A percentile compares a stretch with the other conserved stretches of the same genome.
Evolutionary conservation across 2,113 vertebrate species (phyloP).

Genomic region (Aphyosemion australe): DNA sequence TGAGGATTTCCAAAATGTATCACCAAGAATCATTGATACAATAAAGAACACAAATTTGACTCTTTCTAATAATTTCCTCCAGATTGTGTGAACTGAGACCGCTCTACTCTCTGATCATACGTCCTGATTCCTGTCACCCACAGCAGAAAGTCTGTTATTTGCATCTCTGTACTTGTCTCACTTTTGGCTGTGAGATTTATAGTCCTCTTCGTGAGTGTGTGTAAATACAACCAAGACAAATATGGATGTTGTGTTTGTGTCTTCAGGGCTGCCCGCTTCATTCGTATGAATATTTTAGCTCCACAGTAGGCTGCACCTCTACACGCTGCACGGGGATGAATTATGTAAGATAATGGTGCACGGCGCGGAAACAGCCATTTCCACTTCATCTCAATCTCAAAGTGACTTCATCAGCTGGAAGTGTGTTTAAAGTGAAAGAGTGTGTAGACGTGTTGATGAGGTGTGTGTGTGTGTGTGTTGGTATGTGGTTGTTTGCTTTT

Average conservation of each 20-base stretch:
- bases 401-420: conserved; percentile 34
- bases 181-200: neutral
- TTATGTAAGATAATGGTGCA: conserved; percentile 60
- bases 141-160: conserved; percentile 24
- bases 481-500: conserved; percentile 7
- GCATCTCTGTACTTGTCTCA: conserved; percentile 12
- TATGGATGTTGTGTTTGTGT: conserved; percentile 39
- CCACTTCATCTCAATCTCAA: conserved; percentile 53
- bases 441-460: neutral
- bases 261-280: conserved; percentile 33
- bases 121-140: conserved; percentile 17
- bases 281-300: conserved; percentile 72
- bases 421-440: conserved; percentile 30
- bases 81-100: neutral
- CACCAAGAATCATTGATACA: too few relatives aligned
- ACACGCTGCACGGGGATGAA: conserved; percentile 47
- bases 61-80: neutral
- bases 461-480: neutral
- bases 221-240: conserved; percentile 23
- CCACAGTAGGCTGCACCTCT: conserved; percentile 47
- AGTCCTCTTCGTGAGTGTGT: conserved; percentile 3
- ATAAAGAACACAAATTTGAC: too few relatives aligned
- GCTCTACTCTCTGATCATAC: neutral
- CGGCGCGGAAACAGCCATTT: conserved; percentile 49
- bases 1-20: too few relatives aligned